phyloP scores from a whole-genome alignment of 1,140 invertebrate genomes.

The Caenorhabditis elegans region DNA sequence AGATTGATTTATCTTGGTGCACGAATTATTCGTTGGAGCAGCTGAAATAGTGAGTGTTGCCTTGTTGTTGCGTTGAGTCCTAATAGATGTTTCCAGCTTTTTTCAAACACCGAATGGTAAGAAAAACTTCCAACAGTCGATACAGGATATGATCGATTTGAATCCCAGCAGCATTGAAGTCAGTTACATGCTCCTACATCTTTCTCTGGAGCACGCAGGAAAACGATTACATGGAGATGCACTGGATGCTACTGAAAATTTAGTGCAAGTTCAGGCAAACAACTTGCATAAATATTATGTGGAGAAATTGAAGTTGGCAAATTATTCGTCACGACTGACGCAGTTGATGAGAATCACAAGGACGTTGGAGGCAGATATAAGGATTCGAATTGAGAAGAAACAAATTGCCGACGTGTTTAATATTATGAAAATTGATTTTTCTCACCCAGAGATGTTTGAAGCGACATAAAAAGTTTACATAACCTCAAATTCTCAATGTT shows the following conservation, averaged over 20 bases:
- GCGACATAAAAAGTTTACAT: no score
- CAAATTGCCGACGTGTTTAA: neutral
- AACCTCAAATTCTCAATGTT: no score
- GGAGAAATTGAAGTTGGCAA: neutral
- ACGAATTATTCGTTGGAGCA: neutral
- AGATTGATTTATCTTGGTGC: neutral
- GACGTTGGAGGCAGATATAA: neutral
- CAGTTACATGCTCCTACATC: neutral
- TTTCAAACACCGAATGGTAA: neutral
- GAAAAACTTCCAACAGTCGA: neutral
- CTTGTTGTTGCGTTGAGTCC: no score
- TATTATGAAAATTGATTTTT: neutral
- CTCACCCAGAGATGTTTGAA: slow-evolving; percentile 11
- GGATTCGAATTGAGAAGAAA: neutral
- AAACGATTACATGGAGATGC: neutral
- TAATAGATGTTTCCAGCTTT: neutral
- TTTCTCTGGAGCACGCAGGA: neutral
- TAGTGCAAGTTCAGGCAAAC: neutral
- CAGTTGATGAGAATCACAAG: neutral
- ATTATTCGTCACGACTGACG: neutral
- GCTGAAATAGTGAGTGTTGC: no score
- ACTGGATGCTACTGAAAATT: neutral
- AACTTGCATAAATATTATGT: neutral
- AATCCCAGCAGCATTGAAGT: neutral
- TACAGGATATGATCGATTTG: neutral